Conservation (phyloP, 2,797 vertebrate genomes). For the Podargus strigoides region DNA sequence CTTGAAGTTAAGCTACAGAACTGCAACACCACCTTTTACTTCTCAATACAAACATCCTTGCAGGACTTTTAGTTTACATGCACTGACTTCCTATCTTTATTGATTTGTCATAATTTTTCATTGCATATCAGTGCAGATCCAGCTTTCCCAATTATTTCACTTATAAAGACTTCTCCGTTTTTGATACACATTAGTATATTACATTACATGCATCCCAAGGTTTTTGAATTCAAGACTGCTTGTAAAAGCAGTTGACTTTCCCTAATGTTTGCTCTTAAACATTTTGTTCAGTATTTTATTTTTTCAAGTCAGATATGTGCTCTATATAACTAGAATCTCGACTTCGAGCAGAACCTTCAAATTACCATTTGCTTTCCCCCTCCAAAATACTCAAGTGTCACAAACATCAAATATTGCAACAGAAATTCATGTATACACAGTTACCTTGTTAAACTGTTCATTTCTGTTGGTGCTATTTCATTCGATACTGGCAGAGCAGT, state of each 20-base stretch:
- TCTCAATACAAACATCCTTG: background rate
- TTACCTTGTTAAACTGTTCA: slow-evolving; percentile 21
- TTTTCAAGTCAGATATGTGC: background rate
- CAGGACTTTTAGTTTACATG: background rate
- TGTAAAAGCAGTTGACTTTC: background rate
- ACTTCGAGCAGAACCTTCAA: background rate
- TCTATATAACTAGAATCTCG: background rate
- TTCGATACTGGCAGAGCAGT: background rate
- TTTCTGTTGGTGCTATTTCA: background rate
- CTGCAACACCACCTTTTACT: background rate
- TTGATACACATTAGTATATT: background rate
- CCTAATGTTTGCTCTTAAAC: background rate
- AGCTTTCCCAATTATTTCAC: background rate
- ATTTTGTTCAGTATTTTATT: background rate
- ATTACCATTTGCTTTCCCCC: background rate
- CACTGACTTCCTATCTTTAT: background rate
- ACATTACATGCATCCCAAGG: background rate
- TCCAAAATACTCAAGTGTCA: background rate
- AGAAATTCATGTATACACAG: background rate
- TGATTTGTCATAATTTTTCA: background rate
- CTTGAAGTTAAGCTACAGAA: background rate
- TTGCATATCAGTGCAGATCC: background rate
- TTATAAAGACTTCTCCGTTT: background rate
- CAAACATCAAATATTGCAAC: background rate
- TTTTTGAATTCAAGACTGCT: background rate